These are phyloP conservation scores for Lordiphosa andalusiaca DNA, from an alignment of 2,888 invertebrate species.

Conservation along the genomic window DNA sequence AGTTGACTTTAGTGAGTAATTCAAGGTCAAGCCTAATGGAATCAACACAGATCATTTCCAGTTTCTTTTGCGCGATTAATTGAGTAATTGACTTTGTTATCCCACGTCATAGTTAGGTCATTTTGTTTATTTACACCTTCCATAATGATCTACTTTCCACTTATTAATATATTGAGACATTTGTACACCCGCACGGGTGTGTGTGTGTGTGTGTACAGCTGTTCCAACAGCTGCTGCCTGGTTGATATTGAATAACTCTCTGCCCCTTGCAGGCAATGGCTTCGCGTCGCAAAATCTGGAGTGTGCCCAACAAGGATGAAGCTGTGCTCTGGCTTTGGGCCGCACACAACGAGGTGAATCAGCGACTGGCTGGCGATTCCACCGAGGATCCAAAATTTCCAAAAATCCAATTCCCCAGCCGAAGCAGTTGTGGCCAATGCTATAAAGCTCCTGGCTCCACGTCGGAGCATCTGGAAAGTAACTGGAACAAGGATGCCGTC, in stretches of 20 bases:
- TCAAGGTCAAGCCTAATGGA: too few relatives aligned
- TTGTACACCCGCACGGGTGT: too few relatives aligned
- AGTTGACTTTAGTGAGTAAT: too few relatives aligned
- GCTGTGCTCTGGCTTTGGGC: slow-evolving; percentile 96
- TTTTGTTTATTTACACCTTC: too few relatives aligned
- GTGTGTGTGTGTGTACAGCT: slow-evolving; percentile 25
- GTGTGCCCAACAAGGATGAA: slow-evolving; percentile 86
- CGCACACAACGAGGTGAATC: slow-evolving; percentile 96
- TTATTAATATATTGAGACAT: too few relatives aligned
- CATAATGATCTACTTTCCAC: too few relatives aligned
- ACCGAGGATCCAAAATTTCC: slow-evolving; percentile 95
- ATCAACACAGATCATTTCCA: too few relatives aligned
- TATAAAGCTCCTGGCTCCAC: slow-evolving; percentile 56
- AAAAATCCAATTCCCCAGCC: slow-evolving; percentile 93
- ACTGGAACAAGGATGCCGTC: slow-evolving; percentile 78
- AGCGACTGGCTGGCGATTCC: slow-evolving; percentile 89
- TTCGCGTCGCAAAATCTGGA: slow-evolving; percentile 84
- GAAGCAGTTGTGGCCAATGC: slow-evolving; percentile 85
- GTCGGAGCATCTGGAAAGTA: slow-evolving; percentile 41
- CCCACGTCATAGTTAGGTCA: too few relatives aligned
- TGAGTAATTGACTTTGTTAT: too few relatives aligned
- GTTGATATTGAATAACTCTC: slow-evolving; percentile 18
- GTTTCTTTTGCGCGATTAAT: too few relatives aligned
- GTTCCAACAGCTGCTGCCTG: slow-evolving; percentile 18
- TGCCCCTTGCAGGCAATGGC: slow-evolving; percentile 86